Percentiles rank a stretch among this genome's conserved stretches.
Conservation (phyloP, 1,140 invertebrate genomes). For the Lepidurus arcticus region DNA sequence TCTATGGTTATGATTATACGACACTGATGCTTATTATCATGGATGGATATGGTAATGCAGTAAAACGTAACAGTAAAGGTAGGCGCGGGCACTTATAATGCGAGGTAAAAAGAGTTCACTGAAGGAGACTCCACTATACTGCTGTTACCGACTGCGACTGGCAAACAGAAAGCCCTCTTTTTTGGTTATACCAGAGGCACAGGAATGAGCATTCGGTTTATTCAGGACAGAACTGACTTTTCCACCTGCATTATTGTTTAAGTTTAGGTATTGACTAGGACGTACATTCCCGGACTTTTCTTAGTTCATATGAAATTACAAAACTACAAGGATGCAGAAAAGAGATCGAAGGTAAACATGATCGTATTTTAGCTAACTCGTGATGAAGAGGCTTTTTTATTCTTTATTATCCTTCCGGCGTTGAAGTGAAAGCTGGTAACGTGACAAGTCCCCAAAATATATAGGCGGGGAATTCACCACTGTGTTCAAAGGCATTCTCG, state of each 20-base stretch:
- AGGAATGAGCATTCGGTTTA: background rate
- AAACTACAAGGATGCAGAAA: no score
- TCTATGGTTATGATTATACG: background rate
- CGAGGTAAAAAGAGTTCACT: background rate
- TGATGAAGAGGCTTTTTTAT: no score
- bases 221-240: background rate
- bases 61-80: background rate
- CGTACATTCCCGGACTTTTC: no score
- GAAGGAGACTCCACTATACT: background rate
- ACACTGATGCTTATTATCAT: background rate
- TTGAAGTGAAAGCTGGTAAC: background rate
- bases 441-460: background rate
- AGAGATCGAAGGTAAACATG: no score
- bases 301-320: no score
- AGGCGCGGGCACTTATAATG: background rate
- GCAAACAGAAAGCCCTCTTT: background rate
- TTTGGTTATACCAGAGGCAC: background rate
- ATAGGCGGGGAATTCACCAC: background rate
- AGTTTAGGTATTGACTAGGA: no score
- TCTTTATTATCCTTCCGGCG: background rate
- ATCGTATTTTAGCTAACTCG: no score
- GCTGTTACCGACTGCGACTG: background rate
- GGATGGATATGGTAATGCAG: background rate
- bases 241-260: background rate
- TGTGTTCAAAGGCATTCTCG: background rate